Conservation (phyloP, 2,797 vertebrate genomes). For the Botia almorhae region DNA sequence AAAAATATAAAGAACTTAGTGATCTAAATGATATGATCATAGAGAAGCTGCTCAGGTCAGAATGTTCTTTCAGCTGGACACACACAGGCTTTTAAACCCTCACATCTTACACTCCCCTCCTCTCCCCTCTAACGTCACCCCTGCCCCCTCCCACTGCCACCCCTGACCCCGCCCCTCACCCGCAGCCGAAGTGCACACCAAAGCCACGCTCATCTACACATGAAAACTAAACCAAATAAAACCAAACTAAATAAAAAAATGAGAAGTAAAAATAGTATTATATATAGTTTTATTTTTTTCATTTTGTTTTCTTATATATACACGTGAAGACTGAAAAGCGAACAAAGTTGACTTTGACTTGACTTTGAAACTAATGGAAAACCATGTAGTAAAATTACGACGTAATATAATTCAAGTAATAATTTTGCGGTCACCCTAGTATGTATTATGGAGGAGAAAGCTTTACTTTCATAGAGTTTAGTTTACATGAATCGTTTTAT, state of each 20-base stretch:
- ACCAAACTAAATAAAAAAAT: neutral
- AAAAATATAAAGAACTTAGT: neutral
- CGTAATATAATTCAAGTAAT: no score
- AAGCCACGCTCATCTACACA: conserved; percentile 19
- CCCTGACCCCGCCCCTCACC: conserved; percentile 36
- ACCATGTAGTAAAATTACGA: neutral
- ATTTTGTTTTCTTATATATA: no score
- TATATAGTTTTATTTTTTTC: no score
- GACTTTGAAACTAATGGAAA: no score
- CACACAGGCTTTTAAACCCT: conserved; percentile 71
- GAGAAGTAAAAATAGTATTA: neutral
- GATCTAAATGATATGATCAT: neutral
- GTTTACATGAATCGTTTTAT: no score
- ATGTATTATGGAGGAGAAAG: no score
- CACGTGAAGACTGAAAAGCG: neutral
- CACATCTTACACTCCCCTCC: conserved; percentile 40
- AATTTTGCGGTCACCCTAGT: no score
- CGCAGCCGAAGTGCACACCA: conserved; percentile 32
- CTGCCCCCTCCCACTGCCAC: conserved; percentile 19
- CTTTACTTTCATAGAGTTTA: no score
- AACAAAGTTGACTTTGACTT: no score
- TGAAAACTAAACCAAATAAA: neutral
- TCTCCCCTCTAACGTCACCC: conserved; percentile 57
- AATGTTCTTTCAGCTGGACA: conserved; percentile 58
- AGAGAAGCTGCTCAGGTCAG: conserved; percentile 55